phyloP scores from a whole-genome alignment of 92 coral and sea anemone genomes.

The Micromussa lordhowensis region DNA sequence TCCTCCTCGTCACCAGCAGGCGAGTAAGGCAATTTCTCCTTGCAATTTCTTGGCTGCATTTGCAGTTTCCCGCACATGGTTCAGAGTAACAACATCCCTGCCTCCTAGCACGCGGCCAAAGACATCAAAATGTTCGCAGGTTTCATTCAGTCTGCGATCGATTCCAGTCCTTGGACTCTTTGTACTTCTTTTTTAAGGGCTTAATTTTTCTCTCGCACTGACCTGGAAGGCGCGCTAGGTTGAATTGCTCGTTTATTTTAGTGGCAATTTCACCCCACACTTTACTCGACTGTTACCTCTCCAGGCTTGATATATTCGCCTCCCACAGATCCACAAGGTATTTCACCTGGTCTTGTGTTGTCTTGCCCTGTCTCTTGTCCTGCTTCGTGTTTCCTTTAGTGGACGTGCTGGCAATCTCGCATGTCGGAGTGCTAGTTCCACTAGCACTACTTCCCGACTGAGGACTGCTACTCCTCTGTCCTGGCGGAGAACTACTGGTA shows the following conservation, averaged over 20 bases:
- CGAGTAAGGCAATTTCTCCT: slow-evolving; percentile 23
- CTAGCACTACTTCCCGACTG: slow-evolving; percentile 30
- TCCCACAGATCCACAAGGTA: slow-evolving; percentile 12
- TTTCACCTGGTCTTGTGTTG: slow-evolving; percentile 33
- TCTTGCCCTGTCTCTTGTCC: slow-evolving; percentile 2
- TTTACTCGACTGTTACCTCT: slow-evolving; percentile 56
- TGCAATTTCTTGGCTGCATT: too few relatives aligned
- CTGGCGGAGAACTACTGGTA: slow-evolving; percentile 30
- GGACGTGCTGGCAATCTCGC: slow-evolving; percentile 30
- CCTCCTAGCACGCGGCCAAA: too few relatives aligned
- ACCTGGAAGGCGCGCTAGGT: slow-evolving; percentile 34
- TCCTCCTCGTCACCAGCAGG: slow-evolving; percentile 43
- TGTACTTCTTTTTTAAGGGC: too few relatives aligned
- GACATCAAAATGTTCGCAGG: too few relatives aligned
- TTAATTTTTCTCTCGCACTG: not conserved
- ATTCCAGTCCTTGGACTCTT: slow-evolving; percentile 48
- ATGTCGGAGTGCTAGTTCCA: not conserved
- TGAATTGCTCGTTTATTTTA: slow-evolving; percentile 46
- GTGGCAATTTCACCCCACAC: slow-evolving; percentile 45
- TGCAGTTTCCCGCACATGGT: too few relatives aligned
- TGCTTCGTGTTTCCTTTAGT: slow-evolving; percentile 1
- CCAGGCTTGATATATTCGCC: slow-evolving; percentile 37
- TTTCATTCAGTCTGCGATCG: not conserved
- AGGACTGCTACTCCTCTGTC: slow-evolving; percentile 18
- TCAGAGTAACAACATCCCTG: too few relatives aligned